Percentiles rank a stretch among this genome's conserved stretches.
Evolutionary conservation across 2,797 vertebrate species (phyloP).

Genomic region (Ara ararauna): DNA sequence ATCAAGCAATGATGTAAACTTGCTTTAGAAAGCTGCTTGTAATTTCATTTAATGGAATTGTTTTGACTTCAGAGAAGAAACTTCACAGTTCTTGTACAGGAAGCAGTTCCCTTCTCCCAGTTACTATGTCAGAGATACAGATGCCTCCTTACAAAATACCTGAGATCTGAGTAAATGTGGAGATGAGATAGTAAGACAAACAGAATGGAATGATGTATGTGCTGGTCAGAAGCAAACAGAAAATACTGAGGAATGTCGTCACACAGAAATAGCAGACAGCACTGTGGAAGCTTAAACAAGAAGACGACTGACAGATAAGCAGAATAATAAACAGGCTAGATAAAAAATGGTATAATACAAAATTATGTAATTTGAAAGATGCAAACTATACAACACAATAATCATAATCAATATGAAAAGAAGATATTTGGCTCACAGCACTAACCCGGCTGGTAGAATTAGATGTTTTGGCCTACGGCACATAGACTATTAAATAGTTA

Average conservation of each 20-base stretch:
- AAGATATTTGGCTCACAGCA: neutral
- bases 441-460: neutral
- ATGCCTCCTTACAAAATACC: neutral
- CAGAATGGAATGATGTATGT: neutral
- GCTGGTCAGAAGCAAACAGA: neutral
- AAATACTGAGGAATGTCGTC: neutral
- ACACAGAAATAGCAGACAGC: neutral
- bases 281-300: neutral
- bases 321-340: neutral
- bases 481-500: neutral
- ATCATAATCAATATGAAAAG: neutral
- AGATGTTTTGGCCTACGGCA: neutral
- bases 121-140: neutral
- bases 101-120: neutral
- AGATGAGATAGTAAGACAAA: slow-evolving; percentile 4
- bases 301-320: neutral
- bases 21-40: neutral
- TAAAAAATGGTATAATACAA: neutral
- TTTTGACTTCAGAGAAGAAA: neutral
- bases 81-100: neutral
- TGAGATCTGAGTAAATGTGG: neutral
- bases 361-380: neutral
- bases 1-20: neutral
- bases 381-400: neutral
- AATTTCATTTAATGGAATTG: neutral